phyloP scores from a whole-genome alignment of 2,113 vertebrate species.

The Scolopax mira region DNA sequence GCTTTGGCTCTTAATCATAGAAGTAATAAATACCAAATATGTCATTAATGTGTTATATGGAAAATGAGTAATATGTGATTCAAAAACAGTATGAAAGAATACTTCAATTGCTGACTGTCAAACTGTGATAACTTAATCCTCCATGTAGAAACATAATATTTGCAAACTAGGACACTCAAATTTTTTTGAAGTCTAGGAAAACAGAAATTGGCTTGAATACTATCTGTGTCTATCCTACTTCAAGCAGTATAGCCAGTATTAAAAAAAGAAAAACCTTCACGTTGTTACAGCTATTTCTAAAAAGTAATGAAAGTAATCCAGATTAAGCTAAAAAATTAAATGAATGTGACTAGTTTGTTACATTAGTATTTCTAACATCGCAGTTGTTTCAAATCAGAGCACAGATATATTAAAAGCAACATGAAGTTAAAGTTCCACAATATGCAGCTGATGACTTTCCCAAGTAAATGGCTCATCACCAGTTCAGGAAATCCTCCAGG shows the following conservation, averaged over 20 bases:
- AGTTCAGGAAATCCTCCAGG: neutral
- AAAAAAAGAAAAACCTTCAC: neutral
- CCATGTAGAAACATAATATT: constrained; percentile 1
- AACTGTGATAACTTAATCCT: constrained; percentile 13
- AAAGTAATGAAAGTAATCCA: neutral
- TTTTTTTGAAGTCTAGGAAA: constrained; percentile 12
- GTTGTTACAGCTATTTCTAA: neutral
- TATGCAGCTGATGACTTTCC: neutral
- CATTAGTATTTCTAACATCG: neutral
- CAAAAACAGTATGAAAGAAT: constrained; percentile 17
- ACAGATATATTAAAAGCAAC: neutral
- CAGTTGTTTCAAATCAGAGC: neutral
- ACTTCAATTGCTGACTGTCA: constrained; percentile 10
- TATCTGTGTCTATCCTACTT: neutral
- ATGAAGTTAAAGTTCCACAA: neutral
- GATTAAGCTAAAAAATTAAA: neutral
- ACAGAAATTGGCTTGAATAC: constrained; percentile 26
- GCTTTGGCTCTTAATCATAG: neutral
- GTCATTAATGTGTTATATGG: neutral
- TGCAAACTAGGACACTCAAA: constrained; percentile 13
- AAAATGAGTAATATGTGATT: constrained; percentile 15
- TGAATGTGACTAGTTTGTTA: neutral
- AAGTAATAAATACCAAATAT: constrained; percentile 41
- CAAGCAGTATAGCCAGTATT: neutral
- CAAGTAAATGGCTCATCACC: neutral